Percentiles rank a stretch among this genome's conserved stretches.
Conservation (phyloP, 2,797 vertebrate species). For the Phalanger gymnotis region DNA sequence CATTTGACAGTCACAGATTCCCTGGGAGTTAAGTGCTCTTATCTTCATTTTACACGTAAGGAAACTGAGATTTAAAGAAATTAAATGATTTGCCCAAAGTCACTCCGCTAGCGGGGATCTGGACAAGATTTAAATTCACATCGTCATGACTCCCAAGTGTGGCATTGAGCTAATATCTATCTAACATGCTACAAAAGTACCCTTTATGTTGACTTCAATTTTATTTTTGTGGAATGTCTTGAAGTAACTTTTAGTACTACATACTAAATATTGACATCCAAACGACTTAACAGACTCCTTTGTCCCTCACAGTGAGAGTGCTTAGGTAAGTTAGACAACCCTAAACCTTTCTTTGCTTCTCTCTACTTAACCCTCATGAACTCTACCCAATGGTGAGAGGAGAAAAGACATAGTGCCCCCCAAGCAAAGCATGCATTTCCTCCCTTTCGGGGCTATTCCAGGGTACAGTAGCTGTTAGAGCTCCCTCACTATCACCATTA, state of each 20-base stretch:
- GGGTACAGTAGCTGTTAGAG: not conserved
- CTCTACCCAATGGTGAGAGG: not conserved
- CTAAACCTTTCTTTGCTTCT: not conserved
- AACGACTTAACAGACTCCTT: not conserved
- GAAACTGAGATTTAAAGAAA: not conserved
- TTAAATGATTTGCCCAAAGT: not conserved
- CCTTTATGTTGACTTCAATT: not conserved
- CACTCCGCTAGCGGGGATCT: not conserved
- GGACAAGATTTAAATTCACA: not conserved
- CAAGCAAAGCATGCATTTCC: not conserved
- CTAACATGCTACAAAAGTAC: not conserved
- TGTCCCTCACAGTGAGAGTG: not conserved
- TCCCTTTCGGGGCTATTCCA: not conserved
- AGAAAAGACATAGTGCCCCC: not conserved
- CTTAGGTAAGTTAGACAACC: not conserved
- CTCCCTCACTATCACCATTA: not conserved
- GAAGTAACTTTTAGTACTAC: not conserved
- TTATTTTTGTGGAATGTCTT: slow-evolving; percentile 3
- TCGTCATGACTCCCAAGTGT: not conserved
- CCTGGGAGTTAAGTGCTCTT: not conserved
- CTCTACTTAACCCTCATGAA: not conserved
- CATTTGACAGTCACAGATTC: not conserved
- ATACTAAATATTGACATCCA: not conserved
- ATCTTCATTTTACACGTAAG: not conserved
- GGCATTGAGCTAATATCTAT: not conserved